Percentiles rank a stretch among this genome's conserved stretches.
Evolutionary conservation across 2,113 vertebrate genomes (phyloP).

Genomic region (Camelus bactrianus): DNA sequence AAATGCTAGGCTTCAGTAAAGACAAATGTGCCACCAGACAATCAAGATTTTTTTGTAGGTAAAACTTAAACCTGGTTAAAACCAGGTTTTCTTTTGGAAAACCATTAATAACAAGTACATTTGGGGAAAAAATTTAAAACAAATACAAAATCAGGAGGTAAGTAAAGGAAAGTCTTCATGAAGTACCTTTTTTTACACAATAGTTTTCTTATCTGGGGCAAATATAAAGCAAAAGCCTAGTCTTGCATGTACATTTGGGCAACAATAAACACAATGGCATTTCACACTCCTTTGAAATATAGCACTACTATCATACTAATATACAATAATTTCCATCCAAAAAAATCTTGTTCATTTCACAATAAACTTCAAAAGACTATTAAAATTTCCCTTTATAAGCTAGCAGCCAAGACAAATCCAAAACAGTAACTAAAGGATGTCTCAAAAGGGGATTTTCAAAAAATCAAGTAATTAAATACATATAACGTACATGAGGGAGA

Average conservation of each 20-base stretch:
- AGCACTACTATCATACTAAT: neutral
- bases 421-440: slow-evolving; percentile 7
- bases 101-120: neutral
- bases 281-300: neutral
- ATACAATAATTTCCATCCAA: neutral
- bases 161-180: neutral
- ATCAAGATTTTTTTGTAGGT: neutral
- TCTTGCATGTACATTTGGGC: neutral
- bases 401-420: neutral
- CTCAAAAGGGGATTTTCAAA: neutral
- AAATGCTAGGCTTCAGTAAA: neutral
- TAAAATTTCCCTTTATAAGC: slow-evolving; percentile 30
- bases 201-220: neutral
- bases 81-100: neutral
- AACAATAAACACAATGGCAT: neutral
- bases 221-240: neutral
- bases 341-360: neutral
- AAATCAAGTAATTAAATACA: neutral
- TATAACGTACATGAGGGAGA: slow-evolving; percentile 96
- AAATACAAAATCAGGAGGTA: slow-evolving; percentile 9
- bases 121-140: slow-evolving; percentile 17
- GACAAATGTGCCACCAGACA: neutral
- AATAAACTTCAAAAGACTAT: slow-evolving; percentile 1
- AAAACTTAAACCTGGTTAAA: slow-evolving; percentile 8
- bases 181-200: neutral